Conservation (phyloP, 2,888 invertebrate genomes). For the Tromatobia lineatoria region DNA sequence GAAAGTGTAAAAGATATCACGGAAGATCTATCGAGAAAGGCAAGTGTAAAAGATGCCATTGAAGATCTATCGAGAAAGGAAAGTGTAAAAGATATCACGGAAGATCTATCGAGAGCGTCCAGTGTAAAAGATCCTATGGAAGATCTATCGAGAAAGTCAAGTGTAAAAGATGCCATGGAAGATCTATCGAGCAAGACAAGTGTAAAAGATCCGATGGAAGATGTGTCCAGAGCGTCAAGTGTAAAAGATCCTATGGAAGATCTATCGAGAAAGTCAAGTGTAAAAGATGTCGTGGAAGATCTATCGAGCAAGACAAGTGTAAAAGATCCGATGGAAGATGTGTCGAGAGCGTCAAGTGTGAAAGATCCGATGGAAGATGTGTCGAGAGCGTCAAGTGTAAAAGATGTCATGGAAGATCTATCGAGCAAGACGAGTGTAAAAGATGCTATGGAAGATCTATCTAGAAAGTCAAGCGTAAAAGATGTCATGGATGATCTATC, state of each 20-base stretch:
- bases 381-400: slow-evolving; percentile 24
- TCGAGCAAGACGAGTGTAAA: slow-evolving; percentile 29
- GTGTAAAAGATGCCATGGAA: not conserved
- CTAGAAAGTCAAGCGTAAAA: slow-evolving; percentile 25
- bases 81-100: slow-evolving; percentile 3
- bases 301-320: slow-evolving; percentile 24
- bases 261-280: slow-evolving; percentile 26
- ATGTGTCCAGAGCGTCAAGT: slow-evolving; percentile 22
- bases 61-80: slow-evolving; percentile 27
- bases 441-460: not conserved
- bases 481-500: not conserved
- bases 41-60: not conserved
- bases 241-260: not conserved
- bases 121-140: not conserved
- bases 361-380: not conserved
- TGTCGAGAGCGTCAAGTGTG: slow-evolving; percentile 22
- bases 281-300: not conserved
- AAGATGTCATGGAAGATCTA: not conserved
- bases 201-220: not conserved
- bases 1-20: not conserved
- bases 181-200: slow-evolving; percentile 32
- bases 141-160: slow-evolving; percentile 31
- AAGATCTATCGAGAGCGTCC: slow-evolving; percentile 21
- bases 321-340: not conserved
- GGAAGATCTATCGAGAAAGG: slow-evolving; percentile 27